Evolutionary conservation across 1,140 invertebrate species (phyloP), one percentile per base, ranked within the genome.

Genomic region (Tetranychus urticae): DNA sequence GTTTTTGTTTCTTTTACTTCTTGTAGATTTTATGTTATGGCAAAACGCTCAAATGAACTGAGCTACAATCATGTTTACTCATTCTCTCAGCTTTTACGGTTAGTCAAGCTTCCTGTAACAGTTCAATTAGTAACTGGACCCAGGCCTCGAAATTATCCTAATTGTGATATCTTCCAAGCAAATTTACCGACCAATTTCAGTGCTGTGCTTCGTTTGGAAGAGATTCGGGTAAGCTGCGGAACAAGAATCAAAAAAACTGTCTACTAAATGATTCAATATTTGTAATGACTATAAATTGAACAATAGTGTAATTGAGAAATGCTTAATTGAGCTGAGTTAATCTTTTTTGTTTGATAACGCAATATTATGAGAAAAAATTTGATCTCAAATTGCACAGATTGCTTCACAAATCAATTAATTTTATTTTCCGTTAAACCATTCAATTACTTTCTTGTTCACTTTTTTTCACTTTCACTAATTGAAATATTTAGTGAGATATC

Each of bases 11-110:
- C 39, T 10, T 42, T 42, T 6, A 42, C 10, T 42, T 42, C n/a
- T 33, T 34, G 2, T 23, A 58, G 57, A 31, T 58, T 58, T 31
- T 58, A 58, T 33, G 57, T 58, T 12, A 46, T 58, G 23, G 37
- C n/a, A 1, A 58, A 58, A 46, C 37, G 42, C 1, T 45, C 34
- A 3, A 58, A 45, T 58, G 10, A 45, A 46, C 23, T 34, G 23
- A 58, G 57, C 45, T 58, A 58, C 42, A 58, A 58, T 58, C 64
- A 65, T 31, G 59, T 65, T 8, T 65, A 63, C 46, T 45, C 50
- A 39, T 34, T 65, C 13, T 60, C 56, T 14, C 60, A 63, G n/a
- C 35, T 65, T 12, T 56, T 65, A 14, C 36, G 54, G 7, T 46
- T 62, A 12, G 61, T 62, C 36, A 58, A 48, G 46, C 45, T 65